Evolutionary conservation across 1,140 invertebrate species (phyloP), one percentile per base, ranked within the genome.

Genomic region (Drosophila setifemur): DNA sequence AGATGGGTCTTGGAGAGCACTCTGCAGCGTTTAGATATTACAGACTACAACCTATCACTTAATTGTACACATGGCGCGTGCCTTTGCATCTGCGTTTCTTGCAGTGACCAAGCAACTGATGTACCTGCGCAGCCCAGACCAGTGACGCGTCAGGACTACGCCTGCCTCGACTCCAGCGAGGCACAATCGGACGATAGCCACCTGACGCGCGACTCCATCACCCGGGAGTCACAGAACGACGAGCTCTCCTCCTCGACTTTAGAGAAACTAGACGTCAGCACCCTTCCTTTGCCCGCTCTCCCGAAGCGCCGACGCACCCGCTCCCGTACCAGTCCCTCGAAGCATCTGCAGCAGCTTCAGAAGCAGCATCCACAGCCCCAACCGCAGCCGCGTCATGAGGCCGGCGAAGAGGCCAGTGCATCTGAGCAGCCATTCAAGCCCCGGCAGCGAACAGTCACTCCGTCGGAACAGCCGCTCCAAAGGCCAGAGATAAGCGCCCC

Each of bases 101-200:
- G 3, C 33, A 66, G 61, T 16, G 33, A 64, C 9, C 57, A 14
- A 33, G 23, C 19, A 28, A 7, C 14, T 2, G 42, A 61, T 26
- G 63, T 18, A 18, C 52, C 16, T 19, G 12, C 28, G 5, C 28
- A 40, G 9, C 6, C 21, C 0, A 35, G 21, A 37, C 3, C 48
- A 28, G 7, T 60, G 43, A 61, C 66, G 9, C 70, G 74, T 8
- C 70, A 88, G 35, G 88, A 90, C 61, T 75, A 72, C 44, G 52
- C 77, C 40, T 89, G 88, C 39, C 61, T 89, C 16, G 89, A 90
- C 44, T 89, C 88, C 8, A 90, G 89, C 58, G 88, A 90, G 69
- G 82, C 82, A 14, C 76, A 78, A 37, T 90, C 89, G 39, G 88
- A 90, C 57, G 89, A 90, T 37, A 90, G 88, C 55, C 89, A 89